phyloP scores from a whole-genome alignment of 2,113 vertebrate genomes.

The Hippocampus barbouri region DNA sequence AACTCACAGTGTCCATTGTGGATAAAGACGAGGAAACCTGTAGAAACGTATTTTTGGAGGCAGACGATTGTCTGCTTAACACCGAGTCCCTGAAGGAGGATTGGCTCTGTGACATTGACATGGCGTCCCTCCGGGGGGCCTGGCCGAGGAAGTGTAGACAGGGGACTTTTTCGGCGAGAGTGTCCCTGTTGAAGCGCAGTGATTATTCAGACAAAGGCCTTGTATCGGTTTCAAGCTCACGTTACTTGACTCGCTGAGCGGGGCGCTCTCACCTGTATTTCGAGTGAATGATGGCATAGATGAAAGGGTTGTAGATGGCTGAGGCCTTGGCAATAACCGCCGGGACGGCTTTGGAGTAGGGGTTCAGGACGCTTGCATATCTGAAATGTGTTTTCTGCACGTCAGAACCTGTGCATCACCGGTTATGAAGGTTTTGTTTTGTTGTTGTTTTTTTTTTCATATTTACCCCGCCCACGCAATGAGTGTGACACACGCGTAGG shows the following conservation, averaged over 20 bases:
- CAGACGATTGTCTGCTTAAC: conserved; percentile 60
- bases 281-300: conserved; percentile 89
- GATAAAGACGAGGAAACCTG: conserved; percentile 66
- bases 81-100: conserved; percentile 64
- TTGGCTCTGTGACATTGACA: conserved; percentile 75
- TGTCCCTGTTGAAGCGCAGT: conserved; percentile 69
- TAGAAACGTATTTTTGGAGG: conserved; percentile 59
- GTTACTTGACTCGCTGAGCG: not conserved
- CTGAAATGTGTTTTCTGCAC: conserved; percentile 59
- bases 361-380: conserved; percentile 80
- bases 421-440: not conserved
- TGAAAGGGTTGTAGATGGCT: conserved; percentile 91
- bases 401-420: not conserved
- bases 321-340: conserved; percentile 94
- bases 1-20: conserved; percentile 67
- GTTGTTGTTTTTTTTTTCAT: not conserved
- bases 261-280: conserved; percentile 82
- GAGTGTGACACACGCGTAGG: conserved; percentile 87
- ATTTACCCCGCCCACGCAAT: conserved; percentile 89
- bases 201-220: not conserved
- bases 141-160: conserved; percentile 78
- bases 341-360: conserved; percentile 85
- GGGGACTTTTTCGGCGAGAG: conserved; percentile 82
- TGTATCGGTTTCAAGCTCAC: not conserved
- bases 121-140: conserved; percentile 62